phyloP scores from a whole-genome alignment of 2,113 vertebrate genomes.

The Pleuronectes platessa region DNA sequence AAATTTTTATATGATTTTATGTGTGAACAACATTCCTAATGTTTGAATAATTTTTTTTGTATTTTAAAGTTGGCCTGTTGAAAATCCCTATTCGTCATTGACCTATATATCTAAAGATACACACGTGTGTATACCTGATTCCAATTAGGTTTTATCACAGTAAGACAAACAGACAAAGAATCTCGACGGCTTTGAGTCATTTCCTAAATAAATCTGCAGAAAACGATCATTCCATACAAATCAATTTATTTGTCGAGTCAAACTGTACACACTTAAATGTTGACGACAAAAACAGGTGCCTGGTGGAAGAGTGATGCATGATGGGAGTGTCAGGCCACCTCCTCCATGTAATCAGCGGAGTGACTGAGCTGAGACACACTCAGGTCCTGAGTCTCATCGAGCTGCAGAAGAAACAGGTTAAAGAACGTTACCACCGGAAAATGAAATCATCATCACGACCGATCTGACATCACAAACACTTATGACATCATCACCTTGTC shows the following conservation, averaged over 20 bases:
- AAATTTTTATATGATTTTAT: too few species aligned
- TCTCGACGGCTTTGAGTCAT: background rate
- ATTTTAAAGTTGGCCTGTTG: too few species aligned
- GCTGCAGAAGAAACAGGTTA: constrained; percentile 55
- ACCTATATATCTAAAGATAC: too few species aligned
- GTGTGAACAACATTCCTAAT: too few species aligned
- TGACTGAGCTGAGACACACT: constrained; percentile 90
- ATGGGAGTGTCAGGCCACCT: constrained; percentile 82
- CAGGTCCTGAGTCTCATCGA: constrained; percentile 90
- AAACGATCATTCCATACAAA: background rate
- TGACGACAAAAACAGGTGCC: constrained; percentile 10
- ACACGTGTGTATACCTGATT: too few species aligned
- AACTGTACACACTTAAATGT: constrained; percentile 36
- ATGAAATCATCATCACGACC: background rate
- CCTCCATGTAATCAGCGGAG: constrained; percentile 91
- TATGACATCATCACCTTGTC: constrained; percentile 82
- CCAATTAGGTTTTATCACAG: too few species aligned
- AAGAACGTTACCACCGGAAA: background rate
- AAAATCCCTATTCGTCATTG: too few species aligned
- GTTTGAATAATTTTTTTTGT: too few species aligned
- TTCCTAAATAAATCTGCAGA: background rate
- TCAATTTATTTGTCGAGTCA: constrained; percentile 24
- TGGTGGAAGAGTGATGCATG: constrained; percentile 36
- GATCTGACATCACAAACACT: background rate
- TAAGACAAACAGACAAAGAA: too few species aligned